Evolutionary conservation across 2,113 vertebrate species (phyloP).

Genomic region (Rafetus swinhoei): DNA sequence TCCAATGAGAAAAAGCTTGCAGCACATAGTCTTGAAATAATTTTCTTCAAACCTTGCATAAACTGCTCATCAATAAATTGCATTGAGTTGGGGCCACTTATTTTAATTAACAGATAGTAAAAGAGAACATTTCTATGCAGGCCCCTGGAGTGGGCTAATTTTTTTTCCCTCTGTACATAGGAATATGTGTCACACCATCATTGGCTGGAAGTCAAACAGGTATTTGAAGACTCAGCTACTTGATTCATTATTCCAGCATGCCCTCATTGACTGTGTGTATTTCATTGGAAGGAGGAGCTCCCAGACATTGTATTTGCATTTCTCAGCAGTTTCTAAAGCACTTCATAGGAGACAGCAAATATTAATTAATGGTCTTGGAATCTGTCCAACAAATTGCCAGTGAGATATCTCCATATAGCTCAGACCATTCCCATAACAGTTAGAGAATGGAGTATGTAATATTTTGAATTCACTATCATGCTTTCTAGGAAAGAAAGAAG

Average conservation of each 20-base stretch:
- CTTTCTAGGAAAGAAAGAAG: neutral
- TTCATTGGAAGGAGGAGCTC: neutral
- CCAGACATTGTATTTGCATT: neutral
- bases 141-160: neutral
- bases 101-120: neutral
- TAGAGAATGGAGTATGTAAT: neutral
- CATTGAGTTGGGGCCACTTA: neutral
- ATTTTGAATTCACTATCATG: neutral
- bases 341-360: conserved; percentile 7
- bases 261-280: neutral
- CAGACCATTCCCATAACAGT: neutral
- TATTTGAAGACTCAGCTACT: neutral
- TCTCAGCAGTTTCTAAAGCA: neutral
- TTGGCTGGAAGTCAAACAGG: neutral
- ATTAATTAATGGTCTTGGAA: conserved; percentile 20
- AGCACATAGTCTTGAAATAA: neutral
- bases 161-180: neutral
- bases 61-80: neutral
- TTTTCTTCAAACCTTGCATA: neutral
- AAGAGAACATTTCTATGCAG: neutral
- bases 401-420: neutral
- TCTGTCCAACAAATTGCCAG: neutral
- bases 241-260: neutral
- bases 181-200: neutral
- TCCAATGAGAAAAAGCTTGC: neutral